phyloP scores from a whole-genome alignment of 2,797 vertebrate genomes.

The Phalanger gymnotis region DNA sequence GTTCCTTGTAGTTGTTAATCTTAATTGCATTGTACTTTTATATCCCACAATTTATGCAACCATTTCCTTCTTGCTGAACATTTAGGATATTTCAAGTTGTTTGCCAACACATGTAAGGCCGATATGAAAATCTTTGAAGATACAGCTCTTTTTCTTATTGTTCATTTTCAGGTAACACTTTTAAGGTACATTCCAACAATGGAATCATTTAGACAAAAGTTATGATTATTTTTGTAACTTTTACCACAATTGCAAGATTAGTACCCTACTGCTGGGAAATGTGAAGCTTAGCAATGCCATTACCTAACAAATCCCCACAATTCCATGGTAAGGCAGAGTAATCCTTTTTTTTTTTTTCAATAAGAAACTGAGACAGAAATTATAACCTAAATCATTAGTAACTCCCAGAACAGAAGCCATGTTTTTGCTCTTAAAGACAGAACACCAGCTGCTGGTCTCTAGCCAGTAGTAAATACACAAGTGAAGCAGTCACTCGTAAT shows the following conservation, averaged over 20 bases:
- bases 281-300: background rate
- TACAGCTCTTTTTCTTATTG: background rate
- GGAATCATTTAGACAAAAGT: background rate
- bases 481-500: background rate
- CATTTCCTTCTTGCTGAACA: background rate
- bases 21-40: background rate
- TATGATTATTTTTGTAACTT: background rate
- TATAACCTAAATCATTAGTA: background rate
- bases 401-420: background rate
- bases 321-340: background rate
- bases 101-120: background rate
- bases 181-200: background rate
- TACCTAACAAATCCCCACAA: constrained; percentile 36
- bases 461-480: background rate
- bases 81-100: background rate
- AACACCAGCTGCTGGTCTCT: background rate
- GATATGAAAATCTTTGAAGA: background rate
- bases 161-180: background rate
- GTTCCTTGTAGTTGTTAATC: background rate
- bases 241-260: background rate
- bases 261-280: background rate
- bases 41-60: background rate
- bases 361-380: constrained; percentile 4
- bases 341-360: background rate
- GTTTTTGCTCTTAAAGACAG: constrained; percentile 18